Percentiles rank a stretch among this genome's conserved stretches.
phyloP scores from a whole-genome alignment of 2,113 vertebrate species.

The mouse (Mus musculus) region GRCm39 chr3:40960501-40961000 shows the following conservation, averaged over 20 bases:
- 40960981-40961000: background rate
- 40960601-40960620: background rate
- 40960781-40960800: background rate
- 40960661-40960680: background rate
- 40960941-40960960: background rate
- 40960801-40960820: background rate
- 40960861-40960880: background rate
- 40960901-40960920: background rate
- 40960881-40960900: background rate
- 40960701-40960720: background rate
- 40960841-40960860: background rate
- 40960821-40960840: background rate
- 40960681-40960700: background rate
- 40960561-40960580: background rate
- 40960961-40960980: background rate
- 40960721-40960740: background rate
- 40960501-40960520: background rate
- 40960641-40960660: background rate
- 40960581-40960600: background rate
- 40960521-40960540: background rate
- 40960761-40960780: background rate
- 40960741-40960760: background rate
- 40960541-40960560: background rate
- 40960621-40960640: background rate
- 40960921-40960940: background rate